A percentile compares a stretch with the other conserved stretches of the same genome.
Evolutionary conservation across 2,113 vertebrate species (phyloP).

Genomic region (Procapra przewalskii): DNA sequence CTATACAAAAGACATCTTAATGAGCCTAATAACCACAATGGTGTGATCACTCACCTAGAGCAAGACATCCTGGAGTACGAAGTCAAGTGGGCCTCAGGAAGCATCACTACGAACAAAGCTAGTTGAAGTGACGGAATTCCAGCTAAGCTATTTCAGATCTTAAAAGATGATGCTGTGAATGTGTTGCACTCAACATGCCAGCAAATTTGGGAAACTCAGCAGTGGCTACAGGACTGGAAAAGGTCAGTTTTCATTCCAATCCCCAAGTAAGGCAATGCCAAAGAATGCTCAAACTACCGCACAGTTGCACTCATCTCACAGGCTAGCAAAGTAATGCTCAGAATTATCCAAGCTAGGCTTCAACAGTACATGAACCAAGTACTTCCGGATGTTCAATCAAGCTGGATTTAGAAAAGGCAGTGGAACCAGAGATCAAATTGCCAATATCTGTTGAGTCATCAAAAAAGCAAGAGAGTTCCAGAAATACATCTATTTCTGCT

Average conservation of each 20-base stretch:
- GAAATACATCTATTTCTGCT: neutral
- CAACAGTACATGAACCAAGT: neutral
- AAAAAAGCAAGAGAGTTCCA: neutral
- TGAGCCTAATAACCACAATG: neutral
- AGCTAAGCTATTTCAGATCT: neutral
- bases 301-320: neutral
- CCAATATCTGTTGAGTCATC: neutral
- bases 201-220: neutral
- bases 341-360: neutral
- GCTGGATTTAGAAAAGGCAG: neutral
- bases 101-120: neutral
- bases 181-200: neutral
- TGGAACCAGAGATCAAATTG: neutral
- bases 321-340: neutral
- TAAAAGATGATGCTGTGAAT: neutral
- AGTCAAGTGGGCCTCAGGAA: neutral
- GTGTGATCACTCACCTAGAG: neutral
- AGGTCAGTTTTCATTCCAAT: neutral
- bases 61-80: neutral
- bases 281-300: neutral
- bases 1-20: neutral
- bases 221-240: neutral
- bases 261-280: neutral
- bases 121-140: neutral
- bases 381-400: neutral